Evolutionary conservation across 2,888 invertebrate species (phyloP), one percentile per base, ranked within the genome.

Genomic region (Agrilus biguttatus): DNA sequence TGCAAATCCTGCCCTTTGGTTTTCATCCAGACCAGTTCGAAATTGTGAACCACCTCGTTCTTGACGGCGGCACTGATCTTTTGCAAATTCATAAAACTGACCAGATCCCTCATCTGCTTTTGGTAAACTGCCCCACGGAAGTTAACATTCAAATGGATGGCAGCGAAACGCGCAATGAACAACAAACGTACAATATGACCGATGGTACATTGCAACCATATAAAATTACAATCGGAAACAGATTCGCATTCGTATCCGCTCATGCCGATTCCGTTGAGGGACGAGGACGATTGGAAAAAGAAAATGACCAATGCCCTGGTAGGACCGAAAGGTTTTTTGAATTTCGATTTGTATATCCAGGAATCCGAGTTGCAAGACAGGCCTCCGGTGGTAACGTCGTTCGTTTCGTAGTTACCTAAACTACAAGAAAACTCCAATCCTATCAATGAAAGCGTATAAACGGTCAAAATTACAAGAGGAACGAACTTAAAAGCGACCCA

Each of bases 21-120:
- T 12, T 49, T 49, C 8, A 36, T 38, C 55, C 55, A 56, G 28
- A 53, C 41, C 32, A 47, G 53, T 37, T 56, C 53, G 40, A 48
- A 57, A 39, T 57, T 49, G n/a, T 48, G 40, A 14, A 54, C 52
- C 8, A 53, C 43, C 37, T 52, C 53, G 13, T 44, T 45, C 33
- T 47, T 48, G 5, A 55, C 34, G 8, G 44, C 45, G n/a, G 40
- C 42, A 35, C 54, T 53, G n/a, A 56, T 48, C 19, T 47, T 50
- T 17, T 46, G 45, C 12, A 45, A 40, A 19, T 47, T 45, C 40
- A 56, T 37, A 42, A 54, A 56, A 8, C 40, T 40, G 12, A 53
- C 38, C 36, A 56, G 40, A 10, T 48, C 43, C 17, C 37, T 46
- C 53, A 56, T 56, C 7, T 48, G 46, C 14, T 51, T 46, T 41